phyloP scores from a whole-genome alignment of 2,888 invertebrate genomes.

The Tetranychus piercei region DNA sequence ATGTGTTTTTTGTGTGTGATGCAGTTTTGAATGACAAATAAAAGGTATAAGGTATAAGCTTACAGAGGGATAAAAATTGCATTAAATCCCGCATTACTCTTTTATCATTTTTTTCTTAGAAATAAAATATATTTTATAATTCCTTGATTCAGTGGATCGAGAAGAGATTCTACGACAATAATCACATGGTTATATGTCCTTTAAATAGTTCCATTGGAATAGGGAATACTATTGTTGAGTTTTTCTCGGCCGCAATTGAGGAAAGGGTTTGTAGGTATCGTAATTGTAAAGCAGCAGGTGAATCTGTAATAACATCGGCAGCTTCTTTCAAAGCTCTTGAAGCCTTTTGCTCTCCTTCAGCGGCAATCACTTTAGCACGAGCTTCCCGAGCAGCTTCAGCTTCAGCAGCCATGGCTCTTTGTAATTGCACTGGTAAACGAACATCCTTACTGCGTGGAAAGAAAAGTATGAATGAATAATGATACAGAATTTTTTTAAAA shows the following conservation, averaged over 20 bases:
- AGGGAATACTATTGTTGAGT: slow-evolving; percentile 62
- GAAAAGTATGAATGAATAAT: neutral
- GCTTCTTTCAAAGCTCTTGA: slow-evolving; percentile 42
- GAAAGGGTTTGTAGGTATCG: slow-evolving; percentile 70
- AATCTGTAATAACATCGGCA: slow-evolving; percentile 35
- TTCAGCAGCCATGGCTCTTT: slow-evolving; percentile 63
- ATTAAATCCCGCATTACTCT: too few relatives aligned
- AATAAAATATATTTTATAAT: neutral
- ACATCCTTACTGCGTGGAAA: slow-evolving; percentile 44
- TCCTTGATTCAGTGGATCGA: neutral
- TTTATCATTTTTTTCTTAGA: too few relatives aligned
- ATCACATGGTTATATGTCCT: slow-evolving; percentile 12
- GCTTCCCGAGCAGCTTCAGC: slow-evolving; percentile 62
- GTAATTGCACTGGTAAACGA: slow-evolving; percentile 52
- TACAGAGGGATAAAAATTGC: too few relatives aligned
- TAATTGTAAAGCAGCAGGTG: slow-evolving; percentile 30
- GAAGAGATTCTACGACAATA: neutral
- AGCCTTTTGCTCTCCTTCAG: slow-evolving; percentile 90
- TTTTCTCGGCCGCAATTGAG: slow-evolving; percentile 79
- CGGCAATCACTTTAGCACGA: slow-evolving; percentile 73
- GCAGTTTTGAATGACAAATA: too few relatives aligned
- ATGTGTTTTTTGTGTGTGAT: too few relatives aligned
- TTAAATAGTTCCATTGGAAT: slow-evolving; percentile 21
- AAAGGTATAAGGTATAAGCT: too few relatives aligned
- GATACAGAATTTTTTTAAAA: neutral